A percentile compares a stretch with the other conserved stretches of the same genome.
Conservation (phyloP, 2,888 invertebrate species). For the Druceiella hillmani region DNA sequence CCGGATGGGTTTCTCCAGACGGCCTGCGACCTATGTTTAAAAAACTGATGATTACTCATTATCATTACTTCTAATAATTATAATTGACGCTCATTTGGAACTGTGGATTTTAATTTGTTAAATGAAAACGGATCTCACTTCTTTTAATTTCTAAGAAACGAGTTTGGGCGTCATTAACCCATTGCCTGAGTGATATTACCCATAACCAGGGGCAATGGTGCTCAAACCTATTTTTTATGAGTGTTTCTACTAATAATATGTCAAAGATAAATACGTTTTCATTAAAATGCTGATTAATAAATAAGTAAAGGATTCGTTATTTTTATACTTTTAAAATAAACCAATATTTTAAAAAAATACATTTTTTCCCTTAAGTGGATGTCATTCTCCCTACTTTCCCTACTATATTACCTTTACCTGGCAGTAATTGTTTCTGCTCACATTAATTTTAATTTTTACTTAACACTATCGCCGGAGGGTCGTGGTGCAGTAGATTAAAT, state of each 20-base stretch:
- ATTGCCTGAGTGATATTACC: too few species aligned
- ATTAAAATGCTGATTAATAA: constrained; percentile 21
- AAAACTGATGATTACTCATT: constrained; percentile 17
- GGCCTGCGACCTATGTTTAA: constrained; percentile 23
- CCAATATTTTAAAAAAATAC: constrained; percentile 18
- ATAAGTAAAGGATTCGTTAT: constrained; percentile 18
- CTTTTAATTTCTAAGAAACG: too few species aligned
- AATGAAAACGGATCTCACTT: constrained; percentile 15
- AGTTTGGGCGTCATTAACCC: too few species aligned
- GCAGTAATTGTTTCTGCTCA: too few species aligned
- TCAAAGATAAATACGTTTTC: constrained; percentile 17
- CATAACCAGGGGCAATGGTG: too few species aligned
- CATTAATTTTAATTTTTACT: too few species aligned
- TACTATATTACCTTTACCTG: too few species aligned
- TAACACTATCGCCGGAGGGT: too few species aligned
- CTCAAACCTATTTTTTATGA: too few species aligned
- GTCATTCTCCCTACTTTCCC: constrained; percentile 18
- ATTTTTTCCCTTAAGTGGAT: constrained; percentile 21
- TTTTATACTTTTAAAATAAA: constrained; percentile 20
- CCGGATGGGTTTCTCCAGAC: constrained; percentile 25
- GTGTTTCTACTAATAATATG: constrained; percentile 17
- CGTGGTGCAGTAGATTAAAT: too few species aligned
- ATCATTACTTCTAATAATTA: constrained; percentile 12
- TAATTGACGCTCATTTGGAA: constrained; percentile 19
- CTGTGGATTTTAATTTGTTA: constrained; percentile 17